Conservation (phyloP, 2,888 invertebrate species). For the Protonemura montana region DNA sequence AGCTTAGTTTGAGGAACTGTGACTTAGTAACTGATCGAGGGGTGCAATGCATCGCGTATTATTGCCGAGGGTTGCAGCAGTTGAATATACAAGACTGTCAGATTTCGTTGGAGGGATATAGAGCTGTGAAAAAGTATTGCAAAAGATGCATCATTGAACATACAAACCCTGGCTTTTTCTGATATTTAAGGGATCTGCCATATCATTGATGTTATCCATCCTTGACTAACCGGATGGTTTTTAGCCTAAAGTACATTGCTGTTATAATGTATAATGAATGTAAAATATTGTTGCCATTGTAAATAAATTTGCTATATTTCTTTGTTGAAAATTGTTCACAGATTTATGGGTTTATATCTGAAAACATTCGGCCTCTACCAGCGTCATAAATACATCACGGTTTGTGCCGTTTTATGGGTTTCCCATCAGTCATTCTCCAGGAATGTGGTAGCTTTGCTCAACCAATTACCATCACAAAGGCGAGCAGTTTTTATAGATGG, state of each 20-base stretch:
- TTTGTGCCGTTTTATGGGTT: neutral
- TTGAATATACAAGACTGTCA: constrained; percentile 94
- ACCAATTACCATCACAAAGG: neutral
- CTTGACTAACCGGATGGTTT: neutral
- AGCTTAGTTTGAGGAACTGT: constrained; percentile 88
- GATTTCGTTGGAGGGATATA: constrained; percentile 86
- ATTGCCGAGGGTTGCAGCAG: constrained; percentile 88
- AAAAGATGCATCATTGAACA: constrained; percentile 93
- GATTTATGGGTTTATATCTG: neutral
- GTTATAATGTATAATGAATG: neutral
- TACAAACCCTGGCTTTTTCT: constrained; percentile 93
- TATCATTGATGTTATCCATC: neutral
- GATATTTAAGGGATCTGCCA: constrained; percentile 52
- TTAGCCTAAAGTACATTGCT: neutral
- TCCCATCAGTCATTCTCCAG: neutral
- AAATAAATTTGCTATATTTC: neutral
- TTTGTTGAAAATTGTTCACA: neutral
- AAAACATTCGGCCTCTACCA: neutral
- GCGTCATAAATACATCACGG: neutral
- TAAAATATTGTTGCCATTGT: constrained; percentile 12
- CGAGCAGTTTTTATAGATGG: neutral
- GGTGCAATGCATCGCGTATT: constrained; percentile 86
- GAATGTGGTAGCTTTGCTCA: neutral
- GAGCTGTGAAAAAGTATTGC: constrained; percentile 91
- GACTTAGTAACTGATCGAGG: constrained; percentile 91